A percentile compares a stretch with the other conserved stretches of the same genome.
These are phyloP conservation scores for Symphodus melops DNA, from an alignment of 2,113 vertebrate species.

Conservation along the genomic window DNA sequence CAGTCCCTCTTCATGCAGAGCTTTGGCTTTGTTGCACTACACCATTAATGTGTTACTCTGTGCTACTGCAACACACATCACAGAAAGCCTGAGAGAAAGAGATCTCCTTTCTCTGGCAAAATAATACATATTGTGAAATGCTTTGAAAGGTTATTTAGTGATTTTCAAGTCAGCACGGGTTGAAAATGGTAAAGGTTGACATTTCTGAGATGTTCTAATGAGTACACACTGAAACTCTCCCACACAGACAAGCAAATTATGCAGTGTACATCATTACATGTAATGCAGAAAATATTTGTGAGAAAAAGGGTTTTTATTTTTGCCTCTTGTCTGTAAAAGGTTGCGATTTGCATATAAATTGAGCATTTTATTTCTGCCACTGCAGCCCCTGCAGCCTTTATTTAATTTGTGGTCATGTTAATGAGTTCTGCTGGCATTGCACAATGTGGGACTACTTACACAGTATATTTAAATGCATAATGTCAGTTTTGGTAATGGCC, in stretches of 20 bases:
- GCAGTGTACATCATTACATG: slow-evolving; percentile 60
- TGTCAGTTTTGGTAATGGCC: slow-evolving; percentile 41
- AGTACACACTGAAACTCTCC: slow-evolving; percentile 23
- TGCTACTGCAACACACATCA: background rate
- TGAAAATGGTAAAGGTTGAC: slow-evolving; percentile 50
- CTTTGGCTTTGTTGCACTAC: slow-evolving; percentile 10
- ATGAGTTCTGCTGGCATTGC: slow-evolving; percentile 58
- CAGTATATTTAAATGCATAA: slow-evolving; percentile 45
- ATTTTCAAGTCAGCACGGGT: slow-evolving; percentile 23
- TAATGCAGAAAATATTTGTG: slow-evolving; percentile 57
- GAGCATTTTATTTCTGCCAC: slow-evolving; percentile 64
- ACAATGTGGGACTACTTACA: slow-evolving; percentile 42
- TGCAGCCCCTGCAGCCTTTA: slow-evolving; percentile 57
- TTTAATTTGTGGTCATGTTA: slow-evolving; percentile 72
- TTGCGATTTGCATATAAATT: slow-evolving; percentile 81
- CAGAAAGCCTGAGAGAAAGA: background rate
- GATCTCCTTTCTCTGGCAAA: background rate
- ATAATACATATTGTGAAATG: background rate
- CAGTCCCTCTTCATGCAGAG: background rate
- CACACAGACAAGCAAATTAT: slow-evolving; percentile 35
- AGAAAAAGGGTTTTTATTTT: slow-evolving; percentile 52
- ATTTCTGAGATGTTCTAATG: slow-evolving; percentile 50
- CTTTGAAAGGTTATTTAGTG: slow-evolving; percentile 63
- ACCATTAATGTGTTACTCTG: background rate
- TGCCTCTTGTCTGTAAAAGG: slow-evolving; percentile 73